Evolutionary conservation across 1,140 invertebrate species (phyloP).

Genomic region (Dendroctonus valens): DNA sequence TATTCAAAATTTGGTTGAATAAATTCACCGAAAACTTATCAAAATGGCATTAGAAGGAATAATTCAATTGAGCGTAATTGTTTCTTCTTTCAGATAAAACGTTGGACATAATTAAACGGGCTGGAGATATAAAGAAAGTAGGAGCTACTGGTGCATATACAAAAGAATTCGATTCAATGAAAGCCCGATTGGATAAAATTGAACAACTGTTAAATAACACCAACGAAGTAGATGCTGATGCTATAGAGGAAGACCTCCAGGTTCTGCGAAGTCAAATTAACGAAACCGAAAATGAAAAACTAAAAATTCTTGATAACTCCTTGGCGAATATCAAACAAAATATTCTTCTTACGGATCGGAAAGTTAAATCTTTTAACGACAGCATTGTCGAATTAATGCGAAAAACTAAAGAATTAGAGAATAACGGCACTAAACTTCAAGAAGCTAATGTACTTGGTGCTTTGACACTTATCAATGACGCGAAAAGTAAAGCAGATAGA

Average conservation of each 20-base stretch:
- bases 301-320: conserved; percentile 62
- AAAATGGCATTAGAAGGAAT: not conserved
- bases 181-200: conserved; percentile 78
- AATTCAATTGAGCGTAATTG: not conserved
- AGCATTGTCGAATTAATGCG: conserved; percentile 71
- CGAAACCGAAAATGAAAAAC: conserved; percentile 54
- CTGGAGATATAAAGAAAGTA: conserved; percentile 88
- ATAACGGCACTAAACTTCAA: conserved; percentile 87
- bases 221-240: conserved; percentile 50
- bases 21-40: no score
- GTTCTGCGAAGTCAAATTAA: conserved; percentile 54
- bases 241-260: conserved; percentile 51
- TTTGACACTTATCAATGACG: conserved; percentile 78
- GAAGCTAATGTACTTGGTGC: conserved; percentile 95
- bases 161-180: conserved; percentile 88
- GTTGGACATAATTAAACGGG: conserved; percentile 72
- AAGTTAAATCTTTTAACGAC: conserved; percentile 70
- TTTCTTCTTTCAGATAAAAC: conserved; percentile 61
- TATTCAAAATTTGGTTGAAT: no score
- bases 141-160: conserved; percentile 94
- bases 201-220: conserved; percentile 74
- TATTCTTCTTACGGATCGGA: conserved; percentile 75
- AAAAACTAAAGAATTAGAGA: conserved; percentile 71
- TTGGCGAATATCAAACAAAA: conserved; percentile 74
- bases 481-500: conserved; percentile 71